Evolutionary conservation across 23 tunicate genomes (phyloP), one percentile per base, ranked within the genome.

Genomic region (Botrylloides violaceus): DNA sequence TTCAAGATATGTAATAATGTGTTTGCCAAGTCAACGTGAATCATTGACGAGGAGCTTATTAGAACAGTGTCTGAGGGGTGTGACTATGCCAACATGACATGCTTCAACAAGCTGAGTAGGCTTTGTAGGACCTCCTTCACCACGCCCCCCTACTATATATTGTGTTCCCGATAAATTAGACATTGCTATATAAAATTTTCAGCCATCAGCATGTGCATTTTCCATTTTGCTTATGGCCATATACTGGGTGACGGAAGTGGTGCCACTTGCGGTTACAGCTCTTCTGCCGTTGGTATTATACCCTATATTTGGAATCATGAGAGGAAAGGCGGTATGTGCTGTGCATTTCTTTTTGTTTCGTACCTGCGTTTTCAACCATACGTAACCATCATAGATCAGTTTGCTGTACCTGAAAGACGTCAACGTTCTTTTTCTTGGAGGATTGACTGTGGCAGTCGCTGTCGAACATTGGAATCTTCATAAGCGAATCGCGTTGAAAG

Each of bases 401-500:
- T 60, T 64, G 29, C 76, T 75, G 30, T 93, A 93, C 49, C 35
- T 93, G 63, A 93, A 86, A 72, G 98, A 93, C 48, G 84, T 81
- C 36, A 85, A 84, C 48, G 74, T 81, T 34, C 62, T 93, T 1
- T 85, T 86, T 58, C 78, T 93, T 36, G 98, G 98, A 12, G 98
- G 98, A 1, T 62, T 93, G 5, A 77, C 95, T 2, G 88, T 93
- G 1, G 98, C 98, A 2, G 87, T 93, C 0, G 94, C 98, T 4
- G 92, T 93, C 4, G 94, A 93, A 61, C 80, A 80, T 59, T 86
- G 95, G 95, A 86, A 86, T 55, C 85, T 93, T 26, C 98, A 93
- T 74, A 93, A 85, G 36, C 55, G 98, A 32, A 93, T 93, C 25
- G 95, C 98, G 1, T 35, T 93, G 24, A 80, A 77, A 56, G 98